phyloP scores from a whole-genome alignment of 2,797 vertebrate genomes.

The Salarias fasciatus region DNA sequence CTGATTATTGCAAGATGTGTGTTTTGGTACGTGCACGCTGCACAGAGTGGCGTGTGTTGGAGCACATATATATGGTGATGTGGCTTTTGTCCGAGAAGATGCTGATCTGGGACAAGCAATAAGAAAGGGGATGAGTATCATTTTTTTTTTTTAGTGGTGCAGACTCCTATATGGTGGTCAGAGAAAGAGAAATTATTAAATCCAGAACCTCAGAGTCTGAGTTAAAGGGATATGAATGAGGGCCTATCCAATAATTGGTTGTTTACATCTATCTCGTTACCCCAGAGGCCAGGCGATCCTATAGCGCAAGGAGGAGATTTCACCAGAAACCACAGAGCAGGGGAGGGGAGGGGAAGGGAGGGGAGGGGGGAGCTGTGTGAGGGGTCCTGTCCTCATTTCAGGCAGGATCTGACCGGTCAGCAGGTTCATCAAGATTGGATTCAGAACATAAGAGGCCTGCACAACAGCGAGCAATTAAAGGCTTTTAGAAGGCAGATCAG shows the following conservation, averaged over 20 bases:
- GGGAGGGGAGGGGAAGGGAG: constrained; percentile 2
- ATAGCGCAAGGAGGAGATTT: constrained; percentile 57
- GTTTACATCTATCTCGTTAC: constrained; percentile 81
- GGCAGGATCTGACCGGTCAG: constrained; percentile 40
- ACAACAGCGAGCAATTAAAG: constrained; percentile 23
- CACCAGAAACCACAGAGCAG: constrained; percentile 51
- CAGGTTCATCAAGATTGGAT: constrained; percentile 64
- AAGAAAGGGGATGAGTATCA: constrained; percentile 77
- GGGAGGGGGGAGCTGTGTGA: constrained; percentile 4
- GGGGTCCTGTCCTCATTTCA: constrained; percentile 53
- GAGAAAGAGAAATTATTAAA: constrained; percentile 70
- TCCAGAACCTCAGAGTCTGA: constrained; percentile 68
- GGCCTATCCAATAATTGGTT: constrained; percentile 78
- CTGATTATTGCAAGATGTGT: constrained; percentile 95
- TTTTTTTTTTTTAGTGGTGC: constrained; percentile 61
- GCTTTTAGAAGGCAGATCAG: constrained; percentile 36
- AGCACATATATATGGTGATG: constrained; percentile 15
- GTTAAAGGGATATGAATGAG: constrained; percentile 71
- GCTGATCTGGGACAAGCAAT: constrained; percentile 68
- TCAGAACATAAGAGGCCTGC: neutral
- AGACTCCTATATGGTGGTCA: constrained; percentile 54
- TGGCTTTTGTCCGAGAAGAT: constrained; percentile 58
- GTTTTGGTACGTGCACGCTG: constrained; percentile 54
- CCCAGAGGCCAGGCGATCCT: constrained; percentile 62
- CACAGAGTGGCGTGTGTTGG: constrained; percentile 17